A percentile compares a stretch with the other conserved stretches of the same genome.
Evolutionary conservation across 1,140 invertebrate species (phyloP).

Genomic region (Hylaeus volcanicus): DNA sequence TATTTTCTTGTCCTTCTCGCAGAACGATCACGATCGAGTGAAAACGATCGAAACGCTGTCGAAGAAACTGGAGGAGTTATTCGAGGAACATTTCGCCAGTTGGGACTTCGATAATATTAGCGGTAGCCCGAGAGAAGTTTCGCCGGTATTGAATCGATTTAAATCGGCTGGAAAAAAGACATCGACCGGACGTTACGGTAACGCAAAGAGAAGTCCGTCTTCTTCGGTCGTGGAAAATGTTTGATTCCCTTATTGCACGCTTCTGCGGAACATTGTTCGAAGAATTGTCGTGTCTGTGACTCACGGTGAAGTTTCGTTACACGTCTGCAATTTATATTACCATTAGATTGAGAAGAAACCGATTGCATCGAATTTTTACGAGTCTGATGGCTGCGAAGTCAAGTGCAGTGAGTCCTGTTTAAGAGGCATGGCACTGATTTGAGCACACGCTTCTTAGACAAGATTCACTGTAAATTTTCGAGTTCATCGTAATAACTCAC

Average conservation of each 20-base stretch:
- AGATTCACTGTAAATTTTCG: not conserved
- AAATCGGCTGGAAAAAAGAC: conserved; percentile 43
- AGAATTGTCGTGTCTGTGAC: conserved; percentile 5
- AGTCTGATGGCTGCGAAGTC: conserved; percentile 19
- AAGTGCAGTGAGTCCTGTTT: too few species aligned
- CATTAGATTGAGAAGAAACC: conserved; percentile 26
- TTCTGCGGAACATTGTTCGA: not conserved
- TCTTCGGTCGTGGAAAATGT: conserved; percentile 32
- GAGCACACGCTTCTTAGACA: too few species aligned
- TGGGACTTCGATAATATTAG: conserved; percentile 63
- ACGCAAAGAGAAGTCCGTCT: conserved; percentile 36
- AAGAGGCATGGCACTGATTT: too few species aligned
- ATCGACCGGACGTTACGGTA: conserved; percentile 40
- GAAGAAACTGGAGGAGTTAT: conserved; percentile 66
- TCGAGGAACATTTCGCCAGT: conserved; percentile 67
- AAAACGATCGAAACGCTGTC: conserved; percentile 66
- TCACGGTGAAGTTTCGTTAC: not conserved
- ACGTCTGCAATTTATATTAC: conserved; percentile 7
- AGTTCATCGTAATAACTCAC: conserved; percentile 22
- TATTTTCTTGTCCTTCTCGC: not conserved
- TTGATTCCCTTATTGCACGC: not conserved
- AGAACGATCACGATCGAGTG: conserved; percentile 64
- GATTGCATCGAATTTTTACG: conserved; percentile 7
- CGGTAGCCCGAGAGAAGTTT: conserved; percentile 54
- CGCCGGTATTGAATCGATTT: conserved; percentile 38